Base-by-base conservation (phyloP, 2,888 invertebrate species). In the Alcis repandata region DNA sequence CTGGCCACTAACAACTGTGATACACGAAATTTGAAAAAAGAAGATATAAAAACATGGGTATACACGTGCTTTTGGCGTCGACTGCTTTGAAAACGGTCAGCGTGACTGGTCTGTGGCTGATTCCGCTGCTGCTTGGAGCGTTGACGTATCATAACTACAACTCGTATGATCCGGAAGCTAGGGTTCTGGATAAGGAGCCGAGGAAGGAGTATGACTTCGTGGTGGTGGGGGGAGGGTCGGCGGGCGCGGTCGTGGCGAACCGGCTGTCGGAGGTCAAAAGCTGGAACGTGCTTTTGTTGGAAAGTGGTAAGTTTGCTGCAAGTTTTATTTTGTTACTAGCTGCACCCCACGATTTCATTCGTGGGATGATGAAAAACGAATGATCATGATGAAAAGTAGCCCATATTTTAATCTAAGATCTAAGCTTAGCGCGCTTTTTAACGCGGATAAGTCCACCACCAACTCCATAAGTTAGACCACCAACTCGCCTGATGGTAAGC, bases 241-340 rank as follows among this genome's bases (percentile, higher is more conserved):
- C 98, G 0, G 98, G 98, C 0, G 97, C 98, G 0, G 98, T 98
- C 1, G 95, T 98, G 1, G 98, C 98, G 9, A 97, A 95, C 80
- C 94, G 98, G 17, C 88, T 98, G 49, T 96, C 96, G 15, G 98
- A 98, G 86, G 91, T 97, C 45, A 94, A 95, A 6, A 92, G 95
- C 46, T 97, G 97, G 97, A 96, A 95, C 69, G 95, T 97, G 0
- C 92, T 98, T 33, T 91, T 98, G 7, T 86, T 98, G 54, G 98
- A 98, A 89, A 97, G 97, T 46, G 93, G 93, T 93, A 79, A n/a
- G 8, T 1, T 3, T 10, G 2, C n/a, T 20, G 19, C 1, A 17
- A 17, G 15, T 17, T 17, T 19, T 2, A 17, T n/a, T n/a, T n/a
- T n/a, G n/a, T n/a, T n/a, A n/a, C n/a, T n/a, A n/a, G n/a, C n/a